These are phyloP conservation scores for Platycheirus rosarum DNA, from an alignment of 2,888 invertebrate genomes.

Conservation along the genomic window DNA sequence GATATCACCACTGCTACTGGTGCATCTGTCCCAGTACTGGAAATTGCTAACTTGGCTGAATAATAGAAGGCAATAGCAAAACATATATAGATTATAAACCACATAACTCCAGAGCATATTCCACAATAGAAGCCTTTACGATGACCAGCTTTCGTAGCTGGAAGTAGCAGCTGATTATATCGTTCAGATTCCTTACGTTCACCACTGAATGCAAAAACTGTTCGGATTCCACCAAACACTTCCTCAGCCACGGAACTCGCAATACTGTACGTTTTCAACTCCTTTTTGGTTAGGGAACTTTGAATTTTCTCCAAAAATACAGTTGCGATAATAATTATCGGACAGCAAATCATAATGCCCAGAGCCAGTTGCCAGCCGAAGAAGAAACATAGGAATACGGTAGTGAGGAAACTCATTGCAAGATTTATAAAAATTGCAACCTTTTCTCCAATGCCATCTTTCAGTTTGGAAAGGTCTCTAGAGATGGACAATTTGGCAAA, in stretches of 20 bases:
- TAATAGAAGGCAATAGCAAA: constrained; percentile 92
- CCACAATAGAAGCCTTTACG: constrained; percentile 86
- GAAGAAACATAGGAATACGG: constrained; percentile 88
- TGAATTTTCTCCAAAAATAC: constrained; percentile 89
- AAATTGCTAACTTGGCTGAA: constrained; percentile 88
- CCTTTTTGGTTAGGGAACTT: constrained; percentile 86
- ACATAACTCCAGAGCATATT: constrained; percentile 88
- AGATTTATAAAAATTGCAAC: constrained; percentile 89
- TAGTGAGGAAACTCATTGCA: constrained; percentile 88
- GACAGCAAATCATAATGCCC: constrained; percentile 90
- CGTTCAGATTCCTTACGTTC: constrained; percentile 88
- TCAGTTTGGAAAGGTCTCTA: constrained; percentile 90
- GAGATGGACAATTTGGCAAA: constrained; percentile 8
- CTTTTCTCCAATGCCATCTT: constrained; percentile 93
- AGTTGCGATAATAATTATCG: constrained; percentile 89
- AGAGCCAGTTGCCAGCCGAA: constrained; percentile 94
- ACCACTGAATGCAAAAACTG: constrained; percentile 91
- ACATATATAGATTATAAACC: constrained; percentile 89
- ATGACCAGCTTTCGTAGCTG: constrained; percentile 86
- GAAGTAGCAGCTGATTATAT: constrained; percentile 84
- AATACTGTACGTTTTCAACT: constrained; percentile 88
- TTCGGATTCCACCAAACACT: constrained; percentile 88
- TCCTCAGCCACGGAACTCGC: constrained; percentile 91
- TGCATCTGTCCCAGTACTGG: constrained; percentile 84
- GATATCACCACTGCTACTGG: constrained; percentile 88